Percentiles rank a stretch among this genome's conserved stretches.
Evolutionary conservation across 1,140 invertebrate species (phyloP).

Genomic region (Neodiprion fabricii): DNA sequence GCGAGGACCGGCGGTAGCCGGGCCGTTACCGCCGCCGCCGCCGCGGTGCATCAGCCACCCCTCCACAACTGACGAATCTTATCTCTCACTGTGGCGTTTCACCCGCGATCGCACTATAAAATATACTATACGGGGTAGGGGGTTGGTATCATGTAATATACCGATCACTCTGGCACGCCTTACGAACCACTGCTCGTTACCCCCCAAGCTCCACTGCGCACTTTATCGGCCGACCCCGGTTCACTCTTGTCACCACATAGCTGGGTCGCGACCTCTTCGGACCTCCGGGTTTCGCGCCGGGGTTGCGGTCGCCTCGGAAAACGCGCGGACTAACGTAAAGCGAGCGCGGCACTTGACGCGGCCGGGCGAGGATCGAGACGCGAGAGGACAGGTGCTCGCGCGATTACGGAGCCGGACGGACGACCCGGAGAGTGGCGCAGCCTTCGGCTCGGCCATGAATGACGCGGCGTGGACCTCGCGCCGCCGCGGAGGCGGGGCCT

Average conservation of each 20-base stretch:
- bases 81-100: neutral
- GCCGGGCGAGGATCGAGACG: constrained; percentile 42
- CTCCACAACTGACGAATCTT: constrained; percentile 49
- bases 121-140: neutral
- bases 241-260: neutral
- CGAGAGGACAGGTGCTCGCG: constrained; percentile 37
- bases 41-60: constrained; percentile 63
- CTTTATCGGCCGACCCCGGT: too few species aligned
- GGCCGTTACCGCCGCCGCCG: constrained; percentile 50
- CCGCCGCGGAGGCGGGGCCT: constrained; percentile 44
- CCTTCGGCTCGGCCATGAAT: constrained; percentile 60
- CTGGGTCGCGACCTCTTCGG: neutral
- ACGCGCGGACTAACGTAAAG: constrained; percentile 38
- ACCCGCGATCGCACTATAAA: neutral
- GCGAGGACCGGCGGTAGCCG: constrained; percentile 41
- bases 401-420: constrained; percentile 42
- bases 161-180: too few species aligned
- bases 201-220: neutral
- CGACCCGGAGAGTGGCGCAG: constrained; percentile 49
- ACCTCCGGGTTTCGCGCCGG: constrained; percentile 47
- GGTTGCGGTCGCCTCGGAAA: constrained; percentile 20
- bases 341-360: constrained; percentile 35
- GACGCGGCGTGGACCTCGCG: constrained; percentile 37
- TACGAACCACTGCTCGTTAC: neutral
- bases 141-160: too few species aligned